These are phyloP conservation scores for Pampusana beccarii DNA, from an alignment of 2,113 vertebrate species.

Conservation along the genomic window DNA sequence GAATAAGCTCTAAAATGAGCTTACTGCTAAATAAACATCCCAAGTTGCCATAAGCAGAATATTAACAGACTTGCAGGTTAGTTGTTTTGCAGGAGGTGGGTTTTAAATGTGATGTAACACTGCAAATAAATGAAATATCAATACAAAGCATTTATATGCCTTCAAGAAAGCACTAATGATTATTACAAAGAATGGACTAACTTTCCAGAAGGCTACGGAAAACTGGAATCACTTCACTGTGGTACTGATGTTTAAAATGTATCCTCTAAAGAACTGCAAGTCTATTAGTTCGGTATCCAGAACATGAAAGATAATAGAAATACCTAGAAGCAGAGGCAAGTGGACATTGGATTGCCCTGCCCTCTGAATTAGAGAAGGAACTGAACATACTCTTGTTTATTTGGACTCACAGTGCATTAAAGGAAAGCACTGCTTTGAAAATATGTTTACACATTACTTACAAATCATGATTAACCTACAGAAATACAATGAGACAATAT, in stretches of 20 bases:
- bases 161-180: constrained; percentile 58
- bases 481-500: constrained; percentile 49
- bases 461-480: constrained; percentile 47
- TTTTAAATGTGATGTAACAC: constrained; percentile 36
- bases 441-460: constrained; percentile 23
- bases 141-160: constrained; percentile 54
- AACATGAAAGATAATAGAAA: constrained; percentile 52
- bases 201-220: constrained; percentile 61
- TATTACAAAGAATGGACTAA: constrained; percentile 47
- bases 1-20: not conserved
- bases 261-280: constrained; percentile 10
- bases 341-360: constrained; percentile 8
- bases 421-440: constrained; percentile 17
- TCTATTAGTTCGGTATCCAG: constrained; percentile 33
- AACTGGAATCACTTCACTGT: constrained; percentile 25
- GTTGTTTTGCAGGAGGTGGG: not conserved
- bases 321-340: constrained; percentile 28
- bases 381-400: constrained; percentile 28
- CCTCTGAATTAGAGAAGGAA: constrained; percentile 23
- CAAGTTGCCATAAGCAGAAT: not conserved
- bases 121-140: constrained; percentile 66
- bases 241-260: constrained; percentile 52
- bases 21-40: not conserved
- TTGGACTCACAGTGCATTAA: not conserved
- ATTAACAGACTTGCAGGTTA: not conserved